Base-by-base conservation (phyloP, 1,140 invertebrate species). In the Centruroides vittatus region DNA sequence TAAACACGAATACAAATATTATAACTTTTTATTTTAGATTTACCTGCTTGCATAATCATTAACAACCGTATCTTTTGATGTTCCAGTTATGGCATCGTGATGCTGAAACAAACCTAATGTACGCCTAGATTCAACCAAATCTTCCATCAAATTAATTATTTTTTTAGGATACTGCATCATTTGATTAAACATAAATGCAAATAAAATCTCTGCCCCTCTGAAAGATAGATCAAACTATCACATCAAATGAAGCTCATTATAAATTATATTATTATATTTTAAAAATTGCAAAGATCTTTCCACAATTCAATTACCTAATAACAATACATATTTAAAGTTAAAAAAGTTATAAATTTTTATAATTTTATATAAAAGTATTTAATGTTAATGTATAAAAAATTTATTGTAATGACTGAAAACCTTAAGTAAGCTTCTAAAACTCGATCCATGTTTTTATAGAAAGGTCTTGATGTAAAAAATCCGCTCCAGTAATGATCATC, bases 401-500 rank as follows among this genome's bases (percentile, higher is more conserved):
- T 23, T 23, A 23, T 23, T 23, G 23, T 23, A 23, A 23, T 23
- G 23, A 23, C 3, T 41, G 1, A 41, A 64, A 35, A 83, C 77
- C 86, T 79, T 46, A 89, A 69, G 65, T 81, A 78, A 59, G 78
- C 76, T 58, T 88, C 76, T 6, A 98, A 75, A n/a, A 90, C 81
- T 63, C 95, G 77, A 72, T 98, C 92, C 78, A 98, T 83, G 68
- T 86, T 80, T 78, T 99, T 99, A 68, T 98, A 93, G 73, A 95
- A 98, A 0, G 96, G 96, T 60, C 84, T 74, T 3, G 93, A 93
- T 0, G 94, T 97, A 73, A 83, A 98, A 73, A 97, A 98, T 4
- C 95, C 96, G 74, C 90, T 97, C 95, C 95, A 99, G 74, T 99
- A 99, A 75, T 98, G 89, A 76, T 98, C 88, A 72, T 93, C 88